Base-by-base conservation (phyloP, 2,797 vertebrate species). In the Limnodromus scolopaceus region DNA sequence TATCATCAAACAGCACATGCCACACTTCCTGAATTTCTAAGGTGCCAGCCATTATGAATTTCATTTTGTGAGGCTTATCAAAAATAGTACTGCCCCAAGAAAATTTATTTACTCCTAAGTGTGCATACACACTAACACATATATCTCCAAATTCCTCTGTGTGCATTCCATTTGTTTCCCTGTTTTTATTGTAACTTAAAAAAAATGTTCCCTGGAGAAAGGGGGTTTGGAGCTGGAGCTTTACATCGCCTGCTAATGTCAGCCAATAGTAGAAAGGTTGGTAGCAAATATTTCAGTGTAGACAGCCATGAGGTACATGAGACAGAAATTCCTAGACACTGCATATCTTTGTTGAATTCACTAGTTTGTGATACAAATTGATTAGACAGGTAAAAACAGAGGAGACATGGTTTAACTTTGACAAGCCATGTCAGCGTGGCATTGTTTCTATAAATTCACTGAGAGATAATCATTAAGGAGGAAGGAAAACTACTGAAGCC, bases 401-500 rank as follows among this genome's bases (percentile, higher is more conserved):
- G 3, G 2, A 87, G 7, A 0, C 2, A 0, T 16, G 4, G 68
- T 91, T 70, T 51, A 69, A 32, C 13, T 72, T 78, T 46, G 6
- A 9, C 28, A 55, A 51, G 36, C 10, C 11, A n/a, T 1, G 0
- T 51, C n/a, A 71, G 1, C 38, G 16, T 27, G 53, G 19, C 11
- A 13, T 13, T 89, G 32, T 49, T 87, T 43, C 18, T 72, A n/a
- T 34, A 83, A 57, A 79, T 72, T 72, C 14, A 72, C 24, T 36
- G 4, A 72, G 16, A 60, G 3, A 11, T n/a, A 75, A 49, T 45
- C 3, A n/a, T 34, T 61, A 49, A 83, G 12, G 32, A 53, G 2
- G 13, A 80, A 83, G 13, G 9, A 68, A 81, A 79, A 45, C 1
- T 79, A 41, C 20, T 87, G 70, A 64, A 84, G 5, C 1, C 13